These are phyloP conservation scores for Tichodroma muraria DNA, from an alignment of 2,113 vertebrate genomes.

Conservation along the genomic window DNA sequence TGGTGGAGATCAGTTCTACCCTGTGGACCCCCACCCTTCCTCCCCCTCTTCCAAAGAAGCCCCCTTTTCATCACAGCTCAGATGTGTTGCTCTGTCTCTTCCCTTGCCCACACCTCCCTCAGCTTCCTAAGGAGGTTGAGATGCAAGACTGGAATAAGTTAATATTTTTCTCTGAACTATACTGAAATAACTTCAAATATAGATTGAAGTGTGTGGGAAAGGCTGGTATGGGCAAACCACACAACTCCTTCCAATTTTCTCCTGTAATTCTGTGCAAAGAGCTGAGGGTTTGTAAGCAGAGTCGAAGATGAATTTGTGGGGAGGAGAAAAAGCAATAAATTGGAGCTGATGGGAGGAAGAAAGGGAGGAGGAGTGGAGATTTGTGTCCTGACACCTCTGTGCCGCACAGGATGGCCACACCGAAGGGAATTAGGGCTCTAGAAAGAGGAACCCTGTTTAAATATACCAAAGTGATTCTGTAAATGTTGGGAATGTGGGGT, in stretches of 20 bases:
- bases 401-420: neutral
- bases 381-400: neutral
- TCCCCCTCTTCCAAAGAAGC: neutral
- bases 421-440: neutral
- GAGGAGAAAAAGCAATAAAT: neutral
- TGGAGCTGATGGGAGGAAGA: neutral
- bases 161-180: neutral
- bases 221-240: neutral
- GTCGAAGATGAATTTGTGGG: neutral
- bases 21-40: neutral
- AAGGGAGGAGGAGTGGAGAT: neutral
- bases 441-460: neutral
- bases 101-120: neutral
- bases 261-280: neutral
- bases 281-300: neutral
- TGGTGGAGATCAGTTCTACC: neutral
- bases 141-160: neutral
- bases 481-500: accelerated
- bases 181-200: neutral
- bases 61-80: neutral
- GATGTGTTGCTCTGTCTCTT: neutral
- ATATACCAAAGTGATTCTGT: neutral
- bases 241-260: neutral
- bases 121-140: neutral
- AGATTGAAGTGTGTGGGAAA: neutral